Evolutionary conservation across 2,113 vertebrate species (phyloP).

Genomic region (Stictonetta naevosa): DNA sequence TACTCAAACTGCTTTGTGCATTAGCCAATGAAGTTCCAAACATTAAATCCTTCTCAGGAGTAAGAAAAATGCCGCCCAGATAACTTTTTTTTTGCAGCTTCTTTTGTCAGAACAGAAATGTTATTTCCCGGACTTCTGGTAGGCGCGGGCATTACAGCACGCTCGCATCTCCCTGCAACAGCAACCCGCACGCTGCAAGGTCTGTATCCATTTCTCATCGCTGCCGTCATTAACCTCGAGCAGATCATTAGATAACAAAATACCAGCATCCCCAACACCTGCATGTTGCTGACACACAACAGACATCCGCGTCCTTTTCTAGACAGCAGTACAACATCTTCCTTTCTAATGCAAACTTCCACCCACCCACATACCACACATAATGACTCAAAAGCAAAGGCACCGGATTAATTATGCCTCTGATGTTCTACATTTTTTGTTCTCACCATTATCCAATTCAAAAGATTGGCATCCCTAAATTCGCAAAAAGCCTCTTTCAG

Average conservation of each 20-base stretch:
- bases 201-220: background rate
- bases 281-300: slow-evolving; percentile 2
- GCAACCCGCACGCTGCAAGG: background rate
- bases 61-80: background rate
- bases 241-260: background rate
- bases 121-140: background rate
- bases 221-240: background rate
- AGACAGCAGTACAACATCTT: slow-evolving; percentile 38
- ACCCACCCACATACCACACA: slow-evolving; percentile 1
- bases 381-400: slow-evolving; percentile 37
- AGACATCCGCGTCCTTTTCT: background rate
- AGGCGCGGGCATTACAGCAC: background rate
- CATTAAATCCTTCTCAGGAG: slow-evolving; percentile 18
- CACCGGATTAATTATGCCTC: background rate
- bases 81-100: background rate
- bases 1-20: background rate
- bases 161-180: background rate
- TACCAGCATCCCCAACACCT: slow-evolving; percentile 39
- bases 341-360: slow-evolving; percentile 62
- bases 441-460: background rate
- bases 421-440: slow-evolving; percentile 29
- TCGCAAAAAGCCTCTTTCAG: background rate
- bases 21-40: slow-evolving; percentile 24
- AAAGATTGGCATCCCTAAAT: background rate
- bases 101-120: background rate